Conservation (phyloP, 2,888 invertebrate species). For the Brachypterus glaber region DNA sequence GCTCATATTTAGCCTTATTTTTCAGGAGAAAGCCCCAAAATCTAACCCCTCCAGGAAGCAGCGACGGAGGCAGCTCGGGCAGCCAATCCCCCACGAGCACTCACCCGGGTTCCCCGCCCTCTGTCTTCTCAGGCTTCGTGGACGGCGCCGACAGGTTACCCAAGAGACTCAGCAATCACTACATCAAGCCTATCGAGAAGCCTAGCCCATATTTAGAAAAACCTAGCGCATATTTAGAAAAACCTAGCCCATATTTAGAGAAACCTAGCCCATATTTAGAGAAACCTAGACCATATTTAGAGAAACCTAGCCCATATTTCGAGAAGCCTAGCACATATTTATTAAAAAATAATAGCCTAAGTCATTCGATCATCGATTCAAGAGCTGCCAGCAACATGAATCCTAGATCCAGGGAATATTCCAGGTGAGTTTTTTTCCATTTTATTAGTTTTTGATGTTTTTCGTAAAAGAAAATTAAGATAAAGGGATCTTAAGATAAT, state of each 20-base stretch:
- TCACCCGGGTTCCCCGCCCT: slow-evolving; percentile 65
- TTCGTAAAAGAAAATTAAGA: no score
- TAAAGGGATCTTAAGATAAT: no score
- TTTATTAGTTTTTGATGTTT: no score
- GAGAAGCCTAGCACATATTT: no score
- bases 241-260: slow-evolving; percentile 18
- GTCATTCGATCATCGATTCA: slow-evolving; percentile 38
- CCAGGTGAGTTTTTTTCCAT: slow-evolving; percentile 5
- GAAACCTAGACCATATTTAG: slow-evolving; percentile 18
- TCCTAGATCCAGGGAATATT: slow-evolving; percentile 39
- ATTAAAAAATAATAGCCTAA: slow-evolving; percentile 36
- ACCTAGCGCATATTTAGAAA: slow-evolving; percentile 12
- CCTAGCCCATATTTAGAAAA: slow-evolving; percentile 30
- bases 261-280: slow-evolving; percentile 18
- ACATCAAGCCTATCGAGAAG: slow-evolving; percentile 77
- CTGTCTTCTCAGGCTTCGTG: slow-evolving; percentile 29
- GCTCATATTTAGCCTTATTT: no score
- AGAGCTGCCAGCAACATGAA: slow-evolving; percentile 43
- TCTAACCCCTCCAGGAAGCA: slow-evolving; percentile 76
- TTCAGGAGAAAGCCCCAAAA: slow-evolving; percentile 81
- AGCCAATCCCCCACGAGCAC: slow-evolving; percentile 70
- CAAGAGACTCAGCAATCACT: slow-evolving; percentile 47
- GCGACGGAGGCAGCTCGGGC: slow-evolving; percentile 69
- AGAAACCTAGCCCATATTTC: slow-evolving; percentile 20
- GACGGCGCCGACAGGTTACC: slow-evolving; percentile 18